Percentiles rank a stretch among this genome's conserved stretches.
Evolutionary conservation across 2,113 vertebrate species (phyloP).

Genomic region (Halcyon malimbica): DNA sequence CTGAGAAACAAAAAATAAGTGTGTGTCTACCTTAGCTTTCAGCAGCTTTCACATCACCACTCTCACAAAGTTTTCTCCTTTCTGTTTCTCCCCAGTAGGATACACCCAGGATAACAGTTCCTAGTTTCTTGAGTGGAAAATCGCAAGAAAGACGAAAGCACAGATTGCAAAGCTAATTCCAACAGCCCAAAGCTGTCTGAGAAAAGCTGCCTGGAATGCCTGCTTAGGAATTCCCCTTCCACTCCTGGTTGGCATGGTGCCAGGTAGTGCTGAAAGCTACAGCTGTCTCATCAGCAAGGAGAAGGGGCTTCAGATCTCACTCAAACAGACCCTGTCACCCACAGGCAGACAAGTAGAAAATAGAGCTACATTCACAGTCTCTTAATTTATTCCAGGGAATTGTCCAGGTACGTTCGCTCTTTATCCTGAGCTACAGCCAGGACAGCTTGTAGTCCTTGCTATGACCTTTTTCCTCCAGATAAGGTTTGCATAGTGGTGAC

Average conservation of each 20-base stretch:
- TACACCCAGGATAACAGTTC: neutral
- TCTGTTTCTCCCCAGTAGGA: neutral
- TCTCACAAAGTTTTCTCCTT: neutral
- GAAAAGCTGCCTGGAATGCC: slow-evolving; percentile 10
- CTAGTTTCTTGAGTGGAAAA: neutral
- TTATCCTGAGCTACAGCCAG: neutral
- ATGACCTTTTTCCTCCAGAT: slow-evolving; percentile 44
- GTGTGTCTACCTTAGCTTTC: neutral
- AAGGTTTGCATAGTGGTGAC: neutral
- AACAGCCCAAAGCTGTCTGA: neutral
- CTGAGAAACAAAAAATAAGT: neutral
- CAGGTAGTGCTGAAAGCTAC: slow-evolving; percentile 14
- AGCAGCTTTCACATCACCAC: neutral
- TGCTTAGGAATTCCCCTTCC: slow-evolving; percentile 61
- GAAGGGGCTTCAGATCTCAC: slow-evolving; percentile 14
- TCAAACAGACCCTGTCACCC: neutral
- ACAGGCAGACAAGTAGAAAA: neutral
- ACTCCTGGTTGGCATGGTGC: slow-evolving; percentile 29
- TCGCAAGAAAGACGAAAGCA: neutral
- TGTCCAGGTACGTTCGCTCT: neutral
- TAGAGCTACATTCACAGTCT: neutral
- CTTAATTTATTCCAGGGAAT: slow-evolving; percentile 28
- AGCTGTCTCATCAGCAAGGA: neutral
- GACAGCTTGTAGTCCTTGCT: slow-evolving; percentile 21
- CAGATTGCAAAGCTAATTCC: slow-evolving; percentile 4